phyloP scores from a whole-genome alignment of 2,888 invertebrate genomes.

The Drosophila anomelani region DNA sequence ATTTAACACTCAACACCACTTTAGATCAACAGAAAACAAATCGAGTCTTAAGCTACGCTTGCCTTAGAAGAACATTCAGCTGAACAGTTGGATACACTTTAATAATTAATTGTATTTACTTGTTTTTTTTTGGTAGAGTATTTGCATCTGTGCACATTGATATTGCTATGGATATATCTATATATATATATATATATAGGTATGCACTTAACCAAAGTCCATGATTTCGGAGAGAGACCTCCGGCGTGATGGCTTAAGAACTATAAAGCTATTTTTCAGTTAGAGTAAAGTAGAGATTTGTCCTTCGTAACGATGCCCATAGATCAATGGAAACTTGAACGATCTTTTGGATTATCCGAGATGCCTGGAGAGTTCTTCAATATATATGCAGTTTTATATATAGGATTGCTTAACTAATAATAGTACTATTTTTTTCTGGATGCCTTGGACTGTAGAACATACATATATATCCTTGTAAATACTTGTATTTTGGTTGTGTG shows the following conservation, averaged over 20 bases:
- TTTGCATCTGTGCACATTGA: slow-evolving; percentile 46
- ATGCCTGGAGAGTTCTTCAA: slow-evolving; percentile 11
- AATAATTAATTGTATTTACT: background rate
- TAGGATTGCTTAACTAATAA: slow-evolving; percentile 6
- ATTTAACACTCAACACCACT: slow-evolving; percentile 34
- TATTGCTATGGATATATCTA: slow-evolving; percentile 51
- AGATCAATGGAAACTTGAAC: slow-evolving; percentile 41
- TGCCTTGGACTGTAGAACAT: slow-evolving; percentile 25
- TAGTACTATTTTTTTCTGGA: slow-evolving; percentile 6
- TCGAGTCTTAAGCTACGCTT: slow-evolving; percentile 48
- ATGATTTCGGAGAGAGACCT: slow-evolving; percentile 17
- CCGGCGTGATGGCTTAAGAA: slow-evolving; percentile 70
- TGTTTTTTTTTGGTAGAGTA: slow-evolving; percentile 7
- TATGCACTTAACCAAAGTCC: slow-evolving; percentile 30
- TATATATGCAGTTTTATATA: background rate
- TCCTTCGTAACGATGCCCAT: slow-evolving; percentile 60
- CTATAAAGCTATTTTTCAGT: slow-evolving; percentile 83
- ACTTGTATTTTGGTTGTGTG: slow-evolving; percentile 13
- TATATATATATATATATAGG: slow-evolving; percentile 9
- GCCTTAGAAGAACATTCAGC: slow-evolving; percentile 65
- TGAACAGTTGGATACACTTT: slow-evolving; percentile 50
- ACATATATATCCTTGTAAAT: slow-evolving; percentile 27
- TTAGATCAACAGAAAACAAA: slow-evolving; percentile 35
- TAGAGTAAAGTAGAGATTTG: slow-evolving; percentile 78
- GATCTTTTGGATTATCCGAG: slow-evolving; percentile 3